Evolutionary conservation across 1,140 invertebrate genomes (phyloP), one percentile per base, ranked within the genome.

Genomic region (Tigriopus japonicus): DNA sequence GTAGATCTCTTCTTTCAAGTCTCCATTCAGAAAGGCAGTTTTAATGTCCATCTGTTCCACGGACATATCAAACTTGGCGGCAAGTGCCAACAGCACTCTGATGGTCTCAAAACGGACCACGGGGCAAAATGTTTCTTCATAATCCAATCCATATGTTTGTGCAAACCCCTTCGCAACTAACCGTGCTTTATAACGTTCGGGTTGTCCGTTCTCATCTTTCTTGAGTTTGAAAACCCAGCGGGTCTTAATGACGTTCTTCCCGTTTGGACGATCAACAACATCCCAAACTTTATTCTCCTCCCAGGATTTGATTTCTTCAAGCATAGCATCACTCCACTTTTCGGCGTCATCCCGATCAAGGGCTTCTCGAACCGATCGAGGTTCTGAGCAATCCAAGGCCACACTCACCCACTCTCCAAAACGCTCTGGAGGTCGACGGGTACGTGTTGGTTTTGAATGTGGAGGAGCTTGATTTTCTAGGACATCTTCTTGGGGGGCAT

Each of bases 221-320:
- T 70, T 71, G 7, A 65, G 62, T 64, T 68, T 72, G 45, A 70
- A 73, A 7, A 75, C 70, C 73, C 72, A 76, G 52, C 68, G 24
- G 23, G 66, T 68, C 53, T 71, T 64, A 14, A 74, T 66, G 17
- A 66, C 56, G 58, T 66, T 68, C 52, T 62, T 64, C 6, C 62
- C 62, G 49, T 63, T 56, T 54, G 71, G 68, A 45, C 63, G 41
- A 23, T 70, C 64, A 14, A 68, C 67, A 10, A 70, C 59, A 35
- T 68, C 64, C n/a, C 28, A 35, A 5, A 35, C 3, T 9, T 9
- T 9, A 35, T 35, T 35, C 28, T 35, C 28, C 28, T 35, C 9
- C 28, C 3, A 35, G 28, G 28, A 35, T 35, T 35, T 3, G 28
- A 35, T 35, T 9, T 35, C 28, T 9, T 35, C 28, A 35, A 35